Conservation (phyloP, 2,797 vertebrate species). For the Clangula hyemalis region DNA sequence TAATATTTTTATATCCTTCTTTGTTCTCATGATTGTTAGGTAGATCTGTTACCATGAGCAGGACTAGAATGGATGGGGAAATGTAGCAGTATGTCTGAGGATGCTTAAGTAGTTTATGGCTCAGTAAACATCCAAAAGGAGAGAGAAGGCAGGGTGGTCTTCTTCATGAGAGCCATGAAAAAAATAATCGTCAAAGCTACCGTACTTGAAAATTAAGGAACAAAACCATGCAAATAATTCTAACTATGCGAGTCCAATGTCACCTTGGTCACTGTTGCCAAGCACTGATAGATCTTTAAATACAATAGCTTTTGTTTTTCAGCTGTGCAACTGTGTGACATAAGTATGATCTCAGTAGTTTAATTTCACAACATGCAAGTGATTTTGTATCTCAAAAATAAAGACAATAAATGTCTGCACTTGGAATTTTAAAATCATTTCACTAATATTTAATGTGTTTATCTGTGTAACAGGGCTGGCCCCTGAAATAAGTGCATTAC, state of each 20-base stretch:
- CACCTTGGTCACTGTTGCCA: background rate
- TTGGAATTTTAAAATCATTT: background rate
- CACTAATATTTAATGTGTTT: background rate
- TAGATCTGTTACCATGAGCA: background rate
- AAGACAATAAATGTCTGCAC: background rate
- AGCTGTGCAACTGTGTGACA: rapidly evolving
- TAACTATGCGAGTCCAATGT: background rate
- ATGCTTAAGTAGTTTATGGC: background rate
- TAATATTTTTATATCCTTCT: background rate
- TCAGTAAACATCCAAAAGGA: background rate
- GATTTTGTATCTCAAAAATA: background rate
- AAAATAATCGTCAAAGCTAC: background rate
- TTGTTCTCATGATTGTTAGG: background rate
- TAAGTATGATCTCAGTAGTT: background rate
- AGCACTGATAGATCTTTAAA: background rate
- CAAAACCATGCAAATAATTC: background rate
- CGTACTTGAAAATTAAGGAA: background rate
- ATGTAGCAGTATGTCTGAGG: background rate
- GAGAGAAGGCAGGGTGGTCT: background rate
- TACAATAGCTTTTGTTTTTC: background rate
- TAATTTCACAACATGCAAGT: background rate
- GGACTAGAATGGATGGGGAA: background rate
- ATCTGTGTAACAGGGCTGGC: background rate
- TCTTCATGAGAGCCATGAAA: background rate
- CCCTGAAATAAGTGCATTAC: background rate